Evolutionary conservation across 2,888 invertebrate genomes (phyloP), one percentile per base, ranked within the genome.

Genomic region (Merodon equestris): DNA sequence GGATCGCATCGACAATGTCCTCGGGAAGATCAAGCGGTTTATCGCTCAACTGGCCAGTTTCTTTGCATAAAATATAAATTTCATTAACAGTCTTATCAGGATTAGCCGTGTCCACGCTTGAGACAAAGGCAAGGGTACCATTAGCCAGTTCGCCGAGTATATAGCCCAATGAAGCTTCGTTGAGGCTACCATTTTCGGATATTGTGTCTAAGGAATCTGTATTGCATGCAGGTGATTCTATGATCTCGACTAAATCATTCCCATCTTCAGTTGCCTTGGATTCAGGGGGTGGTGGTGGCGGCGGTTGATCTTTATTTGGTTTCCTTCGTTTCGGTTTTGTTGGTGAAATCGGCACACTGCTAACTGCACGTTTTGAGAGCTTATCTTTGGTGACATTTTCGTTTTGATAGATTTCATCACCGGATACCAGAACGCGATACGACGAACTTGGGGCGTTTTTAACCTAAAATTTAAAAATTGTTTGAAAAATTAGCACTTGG

Each of bases 21-120:
- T 87, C 86, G 36, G 89, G 88, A 82, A 89, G 85, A 72, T 86
- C 85, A 47, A 89, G 72, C 7, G 89, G 89, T 44, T 85, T 84
- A n/a, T 88, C 87, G 63, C 85, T 85, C 13, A 89, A 61, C 14
- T 86, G 84, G 0, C 86, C 87, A 7, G 88, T 88, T 54, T 84
- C 82, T 64, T 85, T 86, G 66, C 86, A 85, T 63, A 87, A 83
- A 79, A 87, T 85, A 72, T 87, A 89, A 66, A 89, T 87, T 82
- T 89, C 88, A 82, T 89, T 86, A 17, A 87, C 73, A 34, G 85
- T 77, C 56, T 84, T 84, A 82, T 87, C 85, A 5, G 85, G 82
- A 66, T 86, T 83, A 10, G 84, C 84, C 0, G 86, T 83, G 83
- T 88, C 86, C 36, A 86, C 73, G 12, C 87, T 86, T 10, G 87